Conservation (phyloP, 2,797 vertebrate genomes). For the Tapirus indicus region DNA sequence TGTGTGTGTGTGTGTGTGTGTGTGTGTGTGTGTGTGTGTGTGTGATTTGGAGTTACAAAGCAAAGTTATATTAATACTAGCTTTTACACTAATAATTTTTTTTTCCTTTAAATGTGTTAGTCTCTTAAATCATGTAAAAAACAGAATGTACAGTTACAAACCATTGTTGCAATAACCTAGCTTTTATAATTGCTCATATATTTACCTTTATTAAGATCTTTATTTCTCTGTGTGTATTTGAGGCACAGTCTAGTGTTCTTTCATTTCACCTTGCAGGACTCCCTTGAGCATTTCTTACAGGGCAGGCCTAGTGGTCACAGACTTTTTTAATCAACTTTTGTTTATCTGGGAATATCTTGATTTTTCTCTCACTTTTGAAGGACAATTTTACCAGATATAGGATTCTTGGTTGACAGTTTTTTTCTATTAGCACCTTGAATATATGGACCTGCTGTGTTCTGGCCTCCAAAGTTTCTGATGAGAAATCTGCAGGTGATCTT, state of each 20-base stretch:
- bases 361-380: background rate
- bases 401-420: background rate
- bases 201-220: background rate
- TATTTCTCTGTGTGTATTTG: background rate
- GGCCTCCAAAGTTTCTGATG: background rate
- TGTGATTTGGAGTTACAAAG: background rate
- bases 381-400: background rate
- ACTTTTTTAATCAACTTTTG: background rate
- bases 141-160: background rate
- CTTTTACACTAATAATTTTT: background rate
- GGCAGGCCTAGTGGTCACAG: background rate
- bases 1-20: too few species aligned
- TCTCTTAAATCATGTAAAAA: background rate
- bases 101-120: background rate
- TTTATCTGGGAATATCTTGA: background rate
- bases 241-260: background rate
- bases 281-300: background rate
- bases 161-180: background rate
- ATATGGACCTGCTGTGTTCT: background rate
- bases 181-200: background rate
- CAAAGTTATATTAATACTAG: background rate
- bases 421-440: background rate
- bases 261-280: background rate
- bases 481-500: background rate
- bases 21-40: too few species aligned